Evolutionary conservation across 2,113 vertebrate genomes (phyloP), one percentile per base, ranked within the genome.

Genomic region (Eurystomus gularis): DNA sequence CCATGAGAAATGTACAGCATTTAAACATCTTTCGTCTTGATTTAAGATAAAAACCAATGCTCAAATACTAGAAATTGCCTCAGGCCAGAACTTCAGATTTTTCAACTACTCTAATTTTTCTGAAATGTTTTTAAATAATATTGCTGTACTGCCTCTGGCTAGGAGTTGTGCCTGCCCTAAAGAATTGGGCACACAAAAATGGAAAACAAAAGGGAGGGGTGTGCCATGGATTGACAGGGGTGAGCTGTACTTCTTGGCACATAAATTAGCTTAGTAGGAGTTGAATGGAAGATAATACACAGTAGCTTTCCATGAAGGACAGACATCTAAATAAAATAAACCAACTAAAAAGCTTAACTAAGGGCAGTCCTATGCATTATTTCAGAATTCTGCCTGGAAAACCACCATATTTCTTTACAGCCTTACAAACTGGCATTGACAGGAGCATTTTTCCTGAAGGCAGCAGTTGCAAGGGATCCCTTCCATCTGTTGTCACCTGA

Each of bases 11-110:
- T 37, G 18, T 55, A 54, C 15, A 58, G 14, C 42, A 60, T 83
- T 92, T 94, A 42, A 88, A 60, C 79, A 33, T 70, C 46, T 88
- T 93, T 93, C 66, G 21, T 62, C 71, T 88, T 83, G 58, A 51
- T 96, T 88, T 61, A 44, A 39, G 93, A 75, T 75, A 73, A 93
- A 95, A 94, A 70, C 28, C 86, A 70, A 73, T 85, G 58, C 16
- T 73, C 24, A 62, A 88, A 90, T 66, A 77, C 51, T 90, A 81
- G 64, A 83, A 95, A 70, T 82, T 54, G 85, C 90, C 82, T 77
- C 39, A 52, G 82, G 90, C 79, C 46, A 39, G 14, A 86, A 81
- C 48, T 81, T 90, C 49, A 52, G n/a, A 42, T 83, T 94, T n/a
- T 88, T 83, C 58, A 60, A 31, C 6, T 1, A 66, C 42, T 60